phyloP scores from a whole-genome alignment of 2,888 invertebrate species.

The Brachyptera risi region DNA sequence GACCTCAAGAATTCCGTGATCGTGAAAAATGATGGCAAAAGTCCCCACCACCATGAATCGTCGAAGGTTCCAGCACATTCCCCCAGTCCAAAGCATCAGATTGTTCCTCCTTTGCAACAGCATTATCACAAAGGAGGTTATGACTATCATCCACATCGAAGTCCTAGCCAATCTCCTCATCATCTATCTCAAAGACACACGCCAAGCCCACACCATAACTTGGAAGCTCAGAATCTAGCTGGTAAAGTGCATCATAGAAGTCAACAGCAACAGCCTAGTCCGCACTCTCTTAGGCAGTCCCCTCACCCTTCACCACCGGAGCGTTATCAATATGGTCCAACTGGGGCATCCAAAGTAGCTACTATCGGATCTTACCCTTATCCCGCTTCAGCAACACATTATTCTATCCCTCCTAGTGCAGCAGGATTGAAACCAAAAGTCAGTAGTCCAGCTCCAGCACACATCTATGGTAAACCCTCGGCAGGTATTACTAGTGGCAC shows the following conservation, averaged over 20 bases:
- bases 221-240: constrained; percentile 25
- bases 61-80: constrained; percentile 46
- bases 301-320: constrained; percentile 45
- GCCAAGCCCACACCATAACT: constrained; percentile 29
- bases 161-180: constrained; percentile 46
- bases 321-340: constrained; percentile 28
- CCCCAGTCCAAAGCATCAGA: constrained; percentile 41
- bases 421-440: constrained; percentile 58
- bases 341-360: constrained; percentile 36
- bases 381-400: constrained; percentile 46
- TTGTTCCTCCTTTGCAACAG: constrained; percentile 47
- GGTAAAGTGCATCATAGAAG: constrained; percentile 26
- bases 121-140: constrained; percentile 41
- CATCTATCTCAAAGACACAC: constrained; percentile 44
- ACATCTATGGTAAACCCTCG: constrained; percentile 62
- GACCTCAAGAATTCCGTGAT: constrained; percentile 71
- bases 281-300: constrained; percentile 45
- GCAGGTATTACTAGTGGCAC: constrained; percentile 56
- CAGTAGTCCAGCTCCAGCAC: constrained; percentile 72
- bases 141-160: constrained; percentile 37
- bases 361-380: constrained; percentile 44
- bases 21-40: constrained; percentile 71
- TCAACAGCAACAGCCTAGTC: constrained; percentile 47
- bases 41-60: constrained; percentile 53
- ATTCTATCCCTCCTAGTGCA: constrained; percentile 46